Percentiles rank a stretch among this genome's conserved stretches.
Evolutionary conservation across 2,888 invertebrate species (phyloP).

Genomic region (Ctena decussata): DNA sequence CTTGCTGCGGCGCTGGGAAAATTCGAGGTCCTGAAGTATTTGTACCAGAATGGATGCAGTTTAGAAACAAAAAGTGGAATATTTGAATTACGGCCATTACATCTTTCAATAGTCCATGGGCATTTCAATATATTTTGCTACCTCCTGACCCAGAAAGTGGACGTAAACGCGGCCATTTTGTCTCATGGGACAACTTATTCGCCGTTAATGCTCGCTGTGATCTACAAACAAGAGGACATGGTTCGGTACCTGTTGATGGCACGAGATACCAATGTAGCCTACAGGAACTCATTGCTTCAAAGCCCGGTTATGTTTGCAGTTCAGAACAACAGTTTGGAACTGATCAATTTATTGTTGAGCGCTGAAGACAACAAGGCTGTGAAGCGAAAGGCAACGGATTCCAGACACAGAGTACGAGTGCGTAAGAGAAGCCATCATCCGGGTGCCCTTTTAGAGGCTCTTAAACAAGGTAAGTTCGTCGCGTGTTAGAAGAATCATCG

Average conservation of each 20-base stretch:
- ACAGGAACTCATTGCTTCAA: slow-evolving; percentile 58
- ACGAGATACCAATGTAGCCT: slow-evolving; percentile 43
- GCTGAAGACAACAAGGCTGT: slow-evolving; percentile 40
- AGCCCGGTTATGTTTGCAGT: slow-evolving; percentile 63
- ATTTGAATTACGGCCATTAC: slow-evolving; percentile 58
- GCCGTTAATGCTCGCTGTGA: slow-evolving; percentile 59
- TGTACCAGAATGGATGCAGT: slow-evolving; percentile 51
- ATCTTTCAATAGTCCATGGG: slow-evolving; percentile 57
- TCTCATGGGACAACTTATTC: slow-evolving; percentile 62
- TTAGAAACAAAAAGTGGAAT: slow-evolving; percentile 60
- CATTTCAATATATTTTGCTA: slow-evolving; percentile 64
- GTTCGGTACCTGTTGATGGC: slow-evolving; percentile 56
- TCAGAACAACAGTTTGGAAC: slow-evolving; percentile 55
- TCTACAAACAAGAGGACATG: slow-evolving; percentile 57
- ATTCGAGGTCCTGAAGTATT: slow-evolving; percentile 49
- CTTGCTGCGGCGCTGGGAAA: slow-evolving; percentile 56
- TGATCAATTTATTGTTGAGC: slow-evolving; percentile 51
- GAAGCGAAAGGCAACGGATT: not conserved
- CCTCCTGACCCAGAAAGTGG: slow-evolving; percentile 54
- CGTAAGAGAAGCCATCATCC: slow-evolving; percentile 51
- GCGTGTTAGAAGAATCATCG: too few species aligned
- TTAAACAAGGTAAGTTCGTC: slow-evolving; percentile 57
- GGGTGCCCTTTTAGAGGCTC: slow-evolving; percentile 58
- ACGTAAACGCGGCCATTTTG: slow-evolving; percentile 50
- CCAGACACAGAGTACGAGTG: not conserved